A percentile compares a stretch with the other conserved stretches of the same genome.
phyloP scores from a whole-genome alignment of 2,888 invertebrate species.

The Microctonus hyperodae region DNA sequence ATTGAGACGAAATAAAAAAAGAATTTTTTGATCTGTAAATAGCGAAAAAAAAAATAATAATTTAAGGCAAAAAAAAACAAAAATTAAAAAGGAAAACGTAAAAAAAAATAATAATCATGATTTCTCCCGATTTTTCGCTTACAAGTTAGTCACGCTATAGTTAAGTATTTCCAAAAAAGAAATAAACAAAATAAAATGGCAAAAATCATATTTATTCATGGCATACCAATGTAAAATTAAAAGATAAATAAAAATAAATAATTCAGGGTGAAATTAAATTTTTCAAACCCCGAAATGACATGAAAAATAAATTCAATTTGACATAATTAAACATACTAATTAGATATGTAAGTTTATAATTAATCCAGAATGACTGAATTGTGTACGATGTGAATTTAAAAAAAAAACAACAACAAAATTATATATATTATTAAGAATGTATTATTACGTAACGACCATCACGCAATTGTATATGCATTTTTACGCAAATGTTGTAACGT shows the following conservation, averaged over 20 bases:
- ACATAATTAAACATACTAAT: slow-evolving; percentile 28
- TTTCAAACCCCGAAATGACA: slow-evolving; percentile 14
- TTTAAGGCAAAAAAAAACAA: slow-evolving; percentile 13
- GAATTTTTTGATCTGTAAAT: slow-evolving; percentile 9
- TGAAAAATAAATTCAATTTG: slow-evolving; percentile 8
- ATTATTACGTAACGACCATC: slow-evolving; percentile 18
- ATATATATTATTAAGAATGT: too few species aligned
- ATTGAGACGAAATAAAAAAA: background rate
- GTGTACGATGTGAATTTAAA: slow-evolving; percentile 25
- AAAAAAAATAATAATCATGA: slow-evolving; percentile 31
- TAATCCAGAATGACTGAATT: slow-evolving; percentile 38
- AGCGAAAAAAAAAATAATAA: slow-evolving; percentile 7
- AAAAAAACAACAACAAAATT: slow-evolving; percentile 23
- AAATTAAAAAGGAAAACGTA: slow-evolving; percentile 22
- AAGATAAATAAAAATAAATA: slow-evolving; percentile 17
- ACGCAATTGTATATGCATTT: slow-evolving; percentile 19
- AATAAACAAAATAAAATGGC: slow-evolving; percentile 37
- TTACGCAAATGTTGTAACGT: background rate
- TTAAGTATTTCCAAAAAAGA: slow-evolving; percentile 31
- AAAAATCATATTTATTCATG: slow-evolving; percentile 45
- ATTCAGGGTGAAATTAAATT: slow-evolving; percentile 4
- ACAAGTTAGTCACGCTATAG: slow-evolving; percentile 40
- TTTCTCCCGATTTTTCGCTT: slow-evolving; percentile 39
- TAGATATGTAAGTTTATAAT: slow-evolving; percentile 31
- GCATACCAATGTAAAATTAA: slow-evolving; percentile 41